These are phyloP conservation scores for Heterohyrax brucei DNA, from an alignment of 2,797 vertebrate genomes.

Conservation along the genomic window DNA sequence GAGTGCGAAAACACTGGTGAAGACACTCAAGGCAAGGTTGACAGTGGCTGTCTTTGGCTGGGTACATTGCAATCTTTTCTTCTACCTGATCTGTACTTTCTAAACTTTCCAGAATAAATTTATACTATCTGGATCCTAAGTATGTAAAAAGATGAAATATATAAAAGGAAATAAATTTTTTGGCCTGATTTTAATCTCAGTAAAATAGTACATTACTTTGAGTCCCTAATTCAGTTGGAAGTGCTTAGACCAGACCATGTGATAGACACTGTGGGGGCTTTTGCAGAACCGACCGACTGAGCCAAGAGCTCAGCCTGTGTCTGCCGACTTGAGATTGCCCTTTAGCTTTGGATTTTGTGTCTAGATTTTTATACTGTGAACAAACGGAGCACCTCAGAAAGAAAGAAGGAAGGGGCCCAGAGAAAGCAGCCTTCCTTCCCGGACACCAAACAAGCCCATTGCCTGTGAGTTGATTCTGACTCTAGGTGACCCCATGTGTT, in stretches of 20 bases:
- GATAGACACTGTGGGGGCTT: not conserved
- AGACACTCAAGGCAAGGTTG: no score
- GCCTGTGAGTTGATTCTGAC: no score
- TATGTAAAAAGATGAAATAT: not conserved
- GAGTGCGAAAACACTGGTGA: not conserved
- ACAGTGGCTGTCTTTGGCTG: not conserved
- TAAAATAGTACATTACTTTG: no score
- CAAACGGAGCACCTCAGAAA: not conserved
- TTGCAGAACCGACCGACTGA: not conserved
- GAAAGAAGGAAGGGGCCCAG: not conserved
- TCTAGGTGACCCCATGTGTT: no score
- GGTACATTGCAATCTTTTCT: not conserved
- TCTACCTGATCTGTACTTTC: not conserved
- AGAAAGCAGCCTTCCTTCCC: not conserved
- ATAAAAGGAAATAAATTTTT: not conserved
- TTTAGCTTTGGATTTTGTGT: not conserved
- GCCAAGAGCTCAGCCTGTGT: not conserved
- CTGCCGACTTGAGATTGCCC: not conserved
- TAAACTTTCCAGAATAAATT: not conserved
- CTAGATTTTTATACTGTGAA: not conserved
- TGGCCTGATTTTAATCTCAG: not conserved
- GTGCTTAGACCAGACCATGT: not conserved
- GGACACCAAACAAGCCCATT: no score
- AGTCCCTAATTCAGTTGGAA: not conserved
- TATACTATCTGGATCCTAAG: not conserved